These are phyloP conservation scores for Antigone vipio DNA, from an alignment of 2,113 vertebrate species.

Conservation along the genomic window DNA sequence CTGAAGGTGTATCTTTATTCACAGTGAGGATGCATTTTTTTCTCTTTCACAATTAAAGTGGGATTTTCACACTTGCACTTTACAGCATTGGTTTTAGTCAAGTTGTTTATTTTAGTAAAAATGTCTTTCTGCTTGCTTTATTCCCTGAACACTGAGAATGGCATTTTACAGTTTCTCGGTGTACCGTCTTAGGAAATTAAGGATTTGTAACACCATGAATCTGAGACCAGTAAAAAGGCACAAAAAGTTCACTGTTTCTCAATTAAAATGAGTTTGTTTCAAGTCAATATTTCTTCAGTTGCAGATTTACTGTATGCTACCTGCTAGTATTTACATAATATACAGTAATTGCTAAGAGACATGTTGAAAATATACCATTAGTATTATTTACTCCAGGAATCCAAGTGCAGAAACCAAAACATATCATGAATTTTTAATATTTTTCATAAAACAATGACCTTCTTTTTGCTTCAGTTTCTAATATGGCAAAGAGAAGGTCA, in stretches of 20 bases:
- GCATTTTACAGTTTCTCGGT: slow-evolving; percentile 33
- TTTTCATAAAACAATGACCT: slow-evolving; percentile 53
- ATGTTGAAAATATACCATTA: slow-evolving; percentile 53
- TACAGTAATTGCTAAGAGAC: slow-evolving; percentile 58
- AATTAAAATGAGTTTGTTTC: slow-evolving; percentile 55
- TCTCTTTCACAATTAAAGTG: slow-evolving; percentile 34
- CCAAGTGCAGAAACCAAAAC: slow-evolving; percentile 48
- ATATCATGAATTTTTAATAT: slow-evolving; percentile 61
- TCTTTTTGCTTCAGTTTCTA: slow-evolving; percentile 51
- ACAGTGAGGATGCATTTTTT: not conserved
- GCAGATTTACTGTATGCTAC: slow-evolving; percentile 59
- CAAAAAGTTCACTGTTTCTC: slow-evolving; percentile 37
- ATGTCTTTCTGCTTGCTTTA: slow-evolving; percentile 40
- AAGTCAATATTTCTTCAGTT: slow-evolving; percentile 37
- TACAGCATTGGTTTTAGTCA: not conserved
- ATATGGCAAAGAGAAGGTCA: slow-evolving; percentile 27
- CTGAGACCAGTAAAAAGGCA: slow-evolving; percentile 1
- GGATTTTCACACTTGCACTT: slow-evolving; percentile 65
- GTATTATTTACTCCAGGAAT: slow-evolving; percentile 67
- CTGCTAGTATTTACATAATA: slow-evolving; percentile 57
- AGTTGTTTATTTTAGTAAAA: slow-evolving; percentile 63
- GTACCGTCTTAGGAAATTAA: slow-evolving; percentile 18
- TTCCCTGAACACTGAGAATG: slow-evolving; percentile 1
- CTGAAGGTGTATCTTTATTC: not conserved
- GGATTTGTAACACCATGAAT: slow-evolving; percentile 5